Evolutionary conservation across 2,113 vertebrate species (phyloP).

Genomic region (Naja naja): DNA sequence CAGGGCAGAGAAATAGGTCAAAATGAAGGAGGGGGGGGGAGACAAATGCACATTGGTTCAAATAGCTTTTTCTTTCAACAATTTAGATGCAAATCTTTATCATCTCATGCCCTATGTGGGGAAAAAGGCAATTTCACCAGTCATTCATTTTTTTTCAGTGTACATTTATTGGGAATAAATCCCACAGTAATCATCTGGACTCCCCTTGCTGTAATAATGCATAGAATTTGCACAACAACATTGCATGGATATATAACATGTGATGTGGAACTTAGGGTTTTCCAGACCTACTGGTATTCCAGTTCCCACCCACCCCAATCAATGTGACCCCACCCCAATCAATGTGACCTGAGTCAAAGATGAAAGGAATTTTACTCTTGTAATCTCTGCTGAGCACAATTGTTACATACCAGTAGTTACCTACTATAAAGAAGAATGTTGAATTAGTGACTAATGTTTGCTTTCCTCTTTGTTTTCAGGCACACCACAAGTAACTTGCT

Average conservation of each 20-base stretch:
- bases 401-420: not conserved
- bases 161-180: not conserved
- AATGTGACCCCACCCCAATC: not conserved
- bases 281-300: not conserved
- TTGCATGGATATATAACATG: not conserved
- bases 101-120: not conserved
- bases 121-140: not conserved
- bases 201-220: not conserved
- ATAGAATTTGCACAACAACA: not conserved
- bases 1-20: not conserved
- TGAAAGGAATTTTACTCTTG: not conserved
- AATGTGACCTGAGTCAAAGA: not conserved
- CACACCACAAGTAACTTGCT: not conserved
- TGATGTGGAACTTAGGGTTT: not conserved
- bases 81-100: conserved; percentile 25
- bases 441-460: not conserved
- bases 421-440: not conserved
- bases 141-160: not conserved
- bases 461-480: not conserved
- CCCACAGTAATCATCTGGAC: not conserved
- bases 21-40: not conserved
- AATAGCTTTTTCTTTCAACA: conserved; percentile 17
- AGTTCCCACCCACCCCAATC: not conserved
- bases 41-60: conserved; percentile 45
- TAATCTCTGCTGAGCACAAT: not conserved